Conservation (phyloP, 92 coral and sea anemone genomes). For the Ricordea florida region DNA sequence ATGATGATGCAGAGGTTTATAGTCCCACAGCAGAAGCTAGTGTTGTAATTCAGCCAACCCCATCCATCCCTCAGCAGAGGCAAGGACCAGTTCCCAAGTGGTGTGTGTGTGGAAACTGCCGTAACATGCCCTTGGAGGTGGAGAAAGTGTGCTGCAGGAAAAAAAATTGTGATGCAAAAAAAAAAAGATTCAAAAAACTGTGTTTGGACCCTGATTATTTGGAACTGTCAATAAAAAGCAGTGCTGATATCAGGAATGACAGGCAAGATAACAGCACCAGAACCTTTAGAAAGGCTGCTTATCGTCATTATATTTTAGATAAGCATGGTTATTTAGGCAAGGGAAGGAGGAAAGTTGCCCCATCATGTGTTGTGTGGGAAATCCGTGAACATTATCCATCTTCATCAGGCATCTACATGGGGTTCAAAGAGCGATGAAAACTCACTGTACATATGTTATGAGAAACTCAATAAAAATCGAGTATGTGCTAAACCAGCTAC, state of each 20-base stretch:
- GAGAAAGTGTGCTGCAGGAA: not conserved
- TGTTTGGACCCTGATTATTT: slow-evolving; percentile 45
- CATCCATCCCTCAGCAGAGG: slow-evolving; percentile 10
- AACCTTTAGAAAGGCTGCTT: slow-evolving; percentile 45
- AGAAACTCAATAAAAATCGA: not conserved
- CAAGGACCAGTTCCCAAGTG: slow-evolving; percentile 7
- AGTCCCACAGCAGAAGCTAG: not conserved
- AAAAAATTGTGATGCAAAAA: not conserved
- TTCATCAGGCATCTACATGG: slow-evolving; percentile 41
- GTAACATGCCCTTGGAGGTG: slow-evolving; percentile 8
- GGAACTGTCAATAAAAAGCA: slow-evolving; percentile 29
- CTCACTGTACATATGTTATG: not conserved
- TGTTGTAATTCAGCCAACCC: not conserved
- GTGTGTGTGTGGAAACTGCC: slow-evolving; percentile 10
- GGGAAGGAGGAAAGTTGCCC: too few species aligned
- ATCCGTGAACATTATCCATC: slow-evolving; percentile 17
- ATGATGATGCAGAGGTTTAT: not conserved
- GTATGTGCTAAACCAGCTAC: not conserved
- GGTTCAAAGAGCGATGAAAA: slow-evolving; percentile 12
- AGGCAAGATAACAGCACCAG: slow-evolving; percentile 45
- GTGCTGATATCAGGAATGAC: slow-evolving; percentile 45
- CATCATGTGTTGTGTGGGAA: too few species aligned
- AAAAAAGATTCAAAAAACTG: slow-evolving; percentile 13
- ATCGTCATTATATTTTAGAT: slow-evolving; percentile 43
- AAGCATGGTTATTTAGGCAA: slow-evolving; percentile 44